Evolutionary conservation across 2,113 vertebrate species (phyloP), one percentile per base, ranked within the genome.

Genomic region (Dipodomys ordii): DNA sequence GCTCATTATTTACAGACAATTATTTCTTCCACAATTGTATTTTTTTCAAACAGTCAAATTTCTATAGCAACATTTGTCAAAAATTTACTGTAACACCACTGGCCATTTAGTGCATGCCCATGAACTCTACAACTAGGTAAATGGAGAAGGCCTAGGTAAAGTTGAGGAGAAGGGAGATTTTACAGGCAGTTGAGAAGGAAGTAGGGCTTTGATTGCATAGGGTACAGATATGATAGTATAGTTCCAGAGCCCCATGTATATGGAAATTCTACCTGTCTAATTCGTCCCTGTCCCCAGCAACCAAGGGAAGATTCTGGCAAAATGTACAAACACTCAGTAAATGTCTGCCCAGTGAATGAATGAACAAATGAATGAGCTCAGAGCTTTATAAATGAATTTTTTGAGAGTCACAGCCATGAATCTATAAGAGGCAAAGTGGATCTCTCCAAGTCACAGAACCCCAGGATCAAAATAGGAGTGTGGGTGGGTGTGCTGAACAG

Each of bases 391-490:
- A 85, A 64, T 67, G 20, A 44, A 84, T 60, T 13, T 6, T 12
- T 39, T 32, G 30, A 67, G n/a, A 53, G 7, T 86, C 30, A 67
- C 0, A 77, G 18, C 11, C 5, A 68, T 30, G 46, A 82, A 92
- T 27, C 22, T 28, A 25, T 2, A 76, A 76, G 74, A 76, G n/a
- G 28, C 67, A 46, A 73, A 72, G 81, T 62, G 11, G 7, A 90
- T 67, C 87, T 78, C 91, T 92, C 71, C 60, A 90, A n/a, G 32
- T 87, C 65, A 28, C 60, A 49, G 65, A 69, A 83, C 49, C 28
- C 32, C 15, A 49, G n/a, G 53, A 18, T 22, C 23, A 9, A 28
- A 32, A 35, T 2, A 88, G 65, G 27, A 92, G 82, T 65, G 69
- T 49, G 53, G 25, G 57, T 7, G 32, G 69, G 28, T 74, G 44